Evolutionary conservation across 2,888 invertebrate genomes (phyloP), one percentile per base, ranked within the genome.

Genomic region (Machimus atricapillus): DNA sequence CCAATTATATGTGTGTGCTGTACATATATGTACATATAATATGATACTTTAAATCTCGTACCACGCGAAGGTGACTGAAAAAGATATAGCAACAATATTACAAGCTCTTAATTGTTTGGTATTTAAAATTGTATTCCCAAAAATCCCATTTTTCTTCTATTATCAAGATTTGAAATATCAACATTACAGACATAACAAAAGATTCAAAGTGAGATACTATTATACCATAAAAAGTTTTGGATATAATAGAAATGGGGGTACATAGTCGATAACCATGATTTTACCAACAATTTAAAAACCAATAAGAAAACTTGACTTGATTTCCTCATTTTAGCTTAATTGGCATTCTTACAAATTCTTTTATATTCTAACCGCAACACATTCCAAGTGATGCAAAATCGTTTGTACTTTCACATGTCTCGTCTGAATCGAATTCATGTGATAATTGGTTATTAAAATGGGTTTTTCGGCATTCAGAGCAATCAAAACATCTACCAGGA

Each of bases 401-500:
- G 9, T 76, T 76, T 76, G 34, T 76, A 7, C 14, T 34, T 34
- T 19, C 16, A 37, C 37, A 76, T 76, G n/a, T 76, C 27, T 16
- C 76, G 27, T 0, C 34, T 19, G 31, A 79, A 79, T 79, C 46
- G 46, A 79, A 46, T 79, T 46, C 43, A 46, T 23, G 40, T 46
- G 79, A 79, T 79, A 79, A 79, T 79, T 79, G 79, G 79, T 79
- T 79, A 79, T 79, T 79, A 79, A 79, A 79, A 79, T 79, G 40
- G 79, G 43, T 46, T 79, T 79, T 79, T 23, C 76, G 37, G 14
- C 34, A 76, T 76, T 34, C 34, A 76, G 27, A 76, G 76, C 34
- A 37, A n/a, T 37, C 27, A n/a, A 37, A 76, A 12, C 37, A 34
- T 31, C 37, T n/a, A 76, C 23, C 66, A 66, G 66, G n/a, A 34